Percentiles rank a stretch among this genome's conserved stretches.
phyloP scores from a whole-genome alignment of 2,113 vertebrate genomes.

The Podarcis cretensis region DNA sequence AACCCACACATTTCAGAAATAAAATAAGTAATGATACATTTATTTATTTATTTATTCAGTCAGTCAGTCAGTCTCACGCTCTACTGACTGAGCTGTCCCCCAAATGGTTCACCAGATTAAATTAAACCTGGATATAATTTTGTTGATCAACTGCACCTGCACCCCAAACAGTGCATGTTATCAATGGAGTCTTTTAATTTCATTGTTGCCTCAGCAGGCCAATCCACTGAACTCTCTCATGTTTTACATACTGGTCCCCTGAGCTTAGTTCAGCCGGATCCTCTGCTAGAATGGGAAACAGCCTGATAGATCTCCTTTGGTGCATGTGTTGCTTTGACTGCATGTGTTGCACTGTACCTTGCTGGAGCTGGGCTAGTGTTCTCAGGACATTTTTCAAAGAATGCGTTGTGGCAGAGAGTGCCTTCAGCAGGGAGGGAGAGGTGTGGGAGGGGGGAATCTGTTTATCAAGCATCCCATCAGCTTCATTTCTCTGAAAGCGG shows the following conservation, averaged over 20 bases:
- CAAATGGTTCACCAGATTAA: not conserved
- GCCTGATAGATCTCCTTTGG: not conserved
- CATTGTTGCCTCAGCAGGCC: too few relatives aligned
- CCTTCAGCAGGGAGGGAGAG: not conserved
- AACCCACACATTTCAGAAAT: too few relatives aligned
- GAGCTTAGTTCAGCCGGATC: not conserved
- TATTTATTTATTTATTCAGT: too few relatives aligned
- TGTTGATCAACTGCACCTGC: too few relatives aligned
- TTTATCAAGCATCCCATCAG: conserved; percentile 64
- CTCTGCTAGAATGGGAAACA: not conserved
- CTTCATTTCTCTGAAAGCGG: conserved; percentile 71
- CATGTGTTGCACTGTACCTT: not conserved
- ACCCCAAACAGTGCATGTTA: not conserved
- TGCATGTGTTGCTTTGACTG: not conserved
- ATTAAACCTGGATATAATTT: not conserved
- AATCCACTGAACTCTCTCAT: not conserved
- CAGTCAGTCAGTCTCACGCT: too few relatives aligned
- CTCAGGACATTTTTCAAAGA: not conserved
- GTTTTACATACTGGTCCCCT: not conserved
- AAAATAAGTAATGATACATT: not conserved
- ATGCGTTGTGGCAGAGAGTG: not conserved
- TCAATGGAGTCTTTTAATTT: not conserved
- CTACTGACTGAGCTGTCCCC: too few relatives aligned
- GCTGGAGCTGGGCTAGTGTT: not conserved
- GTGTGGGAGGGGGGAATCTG: too few relatives aligned